These are phyloP conservation scores for Caenorhabditis panamensis DNA, from an alignment of 2,888 invertebrate genomes.

Conservation along the genomic window DNA sequence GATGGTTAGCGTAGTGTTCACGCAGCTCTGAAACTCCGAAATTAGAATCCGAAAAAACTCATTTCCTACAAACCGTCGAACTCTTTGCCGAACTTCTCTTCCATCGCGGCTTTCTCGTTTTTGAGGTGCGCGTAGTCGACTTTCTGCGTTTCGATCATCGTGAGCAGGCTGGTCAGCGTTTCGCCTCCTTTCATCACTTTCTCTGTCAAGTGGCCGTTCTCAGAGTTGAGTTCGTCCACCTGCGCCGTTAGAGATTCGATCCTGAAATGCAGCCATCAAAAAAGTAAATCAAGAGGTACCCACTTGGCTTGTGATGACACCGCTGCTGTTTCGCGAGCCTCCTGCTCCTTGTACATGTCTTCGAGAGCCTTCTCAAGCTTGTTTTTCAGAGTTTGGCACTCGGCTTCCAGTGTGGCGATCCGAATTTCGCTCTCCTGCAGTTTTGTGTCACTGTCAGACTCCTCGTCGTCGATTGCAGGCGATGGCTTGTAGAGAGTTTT, in stretches of 20 bases:
- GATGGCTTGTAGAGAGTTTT: conserved; percentile 51
- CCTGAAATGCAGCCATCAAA: background rate
- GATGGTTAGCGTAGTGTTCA: no score
- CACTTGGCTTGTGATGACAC: background rate
- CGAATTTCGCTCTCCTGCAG: conserved; percentile 8
- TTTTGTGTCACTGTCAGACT: background rate
- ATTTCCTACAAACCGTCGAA: background rate
- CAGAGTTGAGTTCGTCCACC: background rate
- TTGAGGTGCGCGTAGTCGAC: background rate
- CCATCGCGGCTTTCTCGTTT: background rate
- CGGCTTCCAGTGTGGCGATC: conserved; percentile 1
- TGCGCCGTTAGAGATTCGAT: background rate
- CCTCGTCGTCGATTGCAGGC: background rate
- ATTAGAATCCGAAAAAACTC: background rate
- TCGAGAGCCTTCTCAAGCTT: conserved; percentile 11
- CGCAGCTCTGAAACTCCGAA: background rate
- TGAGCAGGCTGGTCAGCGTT: background rate
- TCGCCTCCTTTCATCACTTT: background rate
- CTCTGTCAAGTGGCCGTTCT: background rate
- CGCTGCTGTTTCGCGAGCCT: background rate
- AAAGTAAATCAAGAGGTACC: background rate
- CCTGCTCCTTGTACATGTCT: background rate
- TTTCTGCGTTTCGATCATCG: background rate
- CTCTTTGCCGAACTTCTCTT: background rate
- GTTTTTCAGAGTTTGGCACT: background rate